A percentile compares a stretch with the other conserved stretches of the same genome.
These are phyloP conservation scores for Columba guinea DNA, from an alignment of 2,797 vertebrate genomes.

Conservation along the genomic window DNA sequence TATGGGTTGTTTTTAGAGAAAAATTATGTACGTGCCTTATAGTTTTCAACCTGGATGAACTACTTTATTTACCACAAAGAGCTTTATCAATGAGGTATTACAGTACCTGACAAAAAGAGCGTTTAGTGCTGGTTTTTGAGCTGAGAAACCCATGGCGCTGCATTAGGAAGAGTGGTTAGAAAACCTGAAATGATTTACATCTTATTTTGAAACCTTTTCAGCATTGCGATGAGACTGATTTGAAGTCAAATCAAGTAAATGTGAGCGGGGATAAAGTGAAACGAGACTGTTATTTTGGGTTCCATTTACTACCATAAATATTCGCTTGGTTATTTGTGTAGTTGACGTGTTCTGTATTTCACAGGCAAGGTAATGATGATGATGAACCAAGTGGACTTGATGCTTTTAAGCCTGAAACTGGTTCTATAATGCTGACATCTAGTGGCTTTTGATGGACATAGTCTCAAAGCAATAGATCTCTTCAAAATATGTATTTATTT, in stretches of 20 bases:
- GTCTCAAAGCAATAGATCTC: neutral
- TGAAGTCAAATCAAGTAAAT: neutral
- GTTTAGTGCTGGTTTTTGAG: conserved; percentile 48
- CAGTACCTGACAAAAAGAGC: conserved; percentile 30
- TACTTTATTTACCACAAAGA: conserved; percentile 49
- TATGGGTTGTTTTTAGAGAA: neutral
- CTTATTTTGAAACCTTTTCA: neutral
- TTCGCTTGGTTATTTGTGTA: neutral
- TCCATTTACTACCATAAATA: neutral
- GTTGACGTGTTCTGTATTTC: neutral
- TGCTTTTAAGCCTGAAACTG: neutral
- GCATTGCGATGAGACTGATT: neutral
- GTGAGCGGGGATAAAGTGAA: neutral
- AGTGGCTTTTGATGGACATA: conserved; percentile 12
- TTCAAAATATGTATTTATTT: neutral
- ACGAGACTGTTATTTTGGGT: conserved; percentile 53
- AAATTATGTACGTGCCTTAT: conserved; percentile 55
- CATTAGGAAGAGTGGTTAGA: neutral
- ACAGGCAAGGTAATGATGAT: neutral
- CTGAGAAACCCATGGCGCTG: conserved; percentile 11
- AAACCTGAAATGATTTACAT: neutral
- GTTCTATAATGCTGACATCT: conserved; percentile 36
- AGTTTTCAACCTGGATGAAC: conserved; percentile 56
- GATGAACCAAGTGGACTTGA: neutral
- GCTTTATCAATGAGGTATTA: conserved; percentile 10